These are phyloP conservation scores for Aphaenogaster ashmeadi DNA, from an alignment of 1,140 invertebrate genomes.

Conservation along the genomic window DNA sequence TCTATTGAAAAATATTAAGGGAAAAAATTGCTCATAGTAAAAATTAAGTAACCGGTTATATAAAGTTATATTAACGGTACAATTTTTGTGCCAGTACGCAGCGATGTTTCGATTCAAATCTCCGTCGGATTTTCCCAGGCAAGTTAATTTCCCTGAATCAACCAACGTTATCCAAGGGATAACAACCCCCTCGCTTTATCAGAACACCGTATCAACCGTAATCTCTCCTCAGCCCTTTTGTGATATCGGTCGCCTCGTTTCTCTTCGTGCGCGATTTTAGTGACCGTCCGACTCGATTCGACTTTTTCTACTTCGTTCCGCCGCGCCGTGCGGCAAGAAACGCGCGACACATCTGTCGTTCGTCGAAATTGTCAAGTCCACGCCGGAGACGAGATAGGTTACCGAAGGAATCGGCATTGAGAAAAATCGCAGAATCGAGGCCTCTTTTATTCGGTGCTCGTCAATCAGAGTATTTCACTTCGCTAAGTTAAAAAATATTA, in stretches of 20 bases:
- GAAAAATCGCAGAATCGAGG: conserved; percentile 18
- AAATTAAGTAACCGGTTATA: neutral
- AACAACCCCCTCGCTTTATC: conserved; percentile 20
- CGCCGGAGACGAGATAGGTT: neutral
- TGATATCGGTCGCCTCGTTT: conserved; percentile 13
- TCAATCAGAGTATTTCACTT: conserved; percentile 5
- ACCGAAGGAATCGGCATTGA: conserved; percentile 22
- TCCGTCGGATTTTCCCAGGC: conserved; percentile 9
- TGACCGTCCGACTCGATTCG: neutral
- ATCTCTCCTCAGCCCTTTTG: conserved; percentile 31
- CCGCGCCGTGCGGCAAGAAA: conserved; percentile 31
- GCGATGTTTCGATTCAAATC: conserved; percentile 8
- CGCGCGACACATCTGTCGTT: conserved; percentile 42
- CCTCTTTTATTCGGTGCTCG: neutral
- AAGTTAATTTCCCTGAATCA: conserved; percentile 25
- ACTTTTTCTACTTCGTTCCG: conserved; percentile 30
- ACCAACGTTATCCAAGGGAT: conserved; percentile 2
- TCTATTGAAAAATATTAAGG: conserved; percentile 42
- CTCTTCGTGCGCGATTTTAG: conserved; percentile 4
- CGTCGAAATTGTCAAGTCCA: conserved; percentile 53
- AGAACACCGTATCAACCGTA: conserved; percentile 26
- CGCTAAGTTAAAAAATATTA: neutral
- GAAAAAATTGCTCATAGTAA: neutral
- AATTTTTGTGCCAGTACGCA: neutral
- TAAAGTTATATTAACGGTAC: conserved; percentile 2